Evolutionary conservation across 2,888 invertebrate species (phyloP).

Genomic region (Dromius quadrimaculatus): DNA sequence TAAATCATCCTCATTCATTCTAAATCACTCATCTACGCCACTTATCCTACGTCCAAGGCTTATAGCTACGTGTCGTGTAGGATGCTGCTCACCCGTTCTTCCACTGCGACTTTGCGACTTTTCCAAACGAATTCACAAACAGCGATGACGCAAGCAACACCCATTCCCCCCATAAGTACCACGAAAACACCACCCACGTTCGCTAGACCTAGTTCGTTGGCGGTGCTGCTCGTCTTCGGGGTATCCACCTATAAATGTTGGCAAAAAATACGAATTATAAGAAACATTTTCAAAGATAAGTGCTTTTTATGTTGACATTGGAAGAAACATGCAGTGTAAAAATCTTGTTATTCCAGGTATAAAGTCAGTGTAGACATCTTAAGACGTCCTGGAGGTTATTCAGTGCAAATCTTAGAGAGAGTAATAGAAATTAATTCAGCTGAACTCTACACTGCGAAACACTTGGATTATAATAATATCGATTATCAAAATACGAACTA

Average conservation of each 20-base stretch:
- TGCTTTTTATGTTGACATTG: no score
- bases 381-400: no score
- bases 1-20: no score
- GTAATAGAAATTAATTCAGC: no score
- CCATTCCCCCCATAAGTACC: conserved; percentile 94
- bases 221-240: conserved; percentile 86
- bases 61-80: conserved; percentile 68
- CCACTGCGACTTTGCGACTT: conserved; percentile 90
- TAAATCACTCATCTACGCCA: no score
- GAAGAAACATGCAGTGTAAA: no score
- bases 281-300: not conserved
- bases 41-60: conserved; percentile 55
- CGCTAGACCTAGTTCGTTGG: conserved; percentile 90
- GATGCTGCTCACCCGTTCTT: conserved; percentile 84
- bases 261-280: not conserved
- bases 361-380: no score
- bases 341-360: no score
- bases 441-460: no score
- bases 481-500: no score
- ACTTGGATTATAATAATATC: no score
- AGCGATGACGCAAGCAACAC: conserved; percentile 91
- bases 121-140: conserved; percentile 98
- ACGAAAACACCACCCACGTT: conserved; percentile 98
- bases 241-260: conserved; percentile 77
- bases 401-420: no score